A percentile compares a stretch with the other conserved stretches of the same genome.
Conservation (phyloP, 1,140 invertebrate species). For the Cotesia vestalis region DNA sequence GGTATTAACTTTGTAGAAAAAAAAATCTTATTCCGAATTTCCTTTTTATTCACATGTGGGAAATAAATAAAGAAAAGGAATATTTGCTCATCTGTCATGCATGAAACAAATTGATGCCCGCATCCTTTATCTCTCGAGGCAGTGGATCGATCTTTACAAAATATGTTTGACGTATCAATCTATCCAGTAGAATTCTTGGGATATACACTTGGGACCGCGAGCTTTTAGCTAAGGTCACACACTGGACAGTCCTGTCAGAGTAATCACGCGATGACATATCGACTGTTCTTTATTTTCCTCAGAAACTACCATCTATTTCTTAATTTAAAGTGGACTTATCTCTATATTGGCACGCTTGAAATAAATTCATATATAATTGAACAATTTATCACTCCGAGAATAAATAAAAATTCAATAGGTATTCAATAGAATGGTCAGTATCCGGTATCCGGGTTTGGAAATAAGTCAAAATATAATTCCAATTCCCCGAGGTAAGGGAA, state of each 20-base stretch:
- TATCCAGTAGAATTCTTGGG: conserved; percentile 20
- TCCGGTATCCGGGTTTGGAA: conserved; percentile 36
- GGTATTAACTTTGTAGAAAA: too few species aligned
- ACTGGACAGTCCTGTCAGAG: conserved; percentile 45
- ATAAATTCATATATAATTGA: conserved; percentile 32
- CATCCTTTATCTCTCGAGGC: conserved; percentile 20
- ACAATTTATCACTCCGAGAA: conserved; percentile 41
- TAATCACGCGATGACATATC: conserved; percentile 47
- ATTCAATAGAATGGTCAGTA: conserved; percentile 39
- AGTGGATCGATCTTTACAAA: conserved; percentile 25
- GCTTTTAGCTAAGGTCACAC: conserved; percentile 45
- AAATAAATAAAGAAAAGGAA: not conserved
- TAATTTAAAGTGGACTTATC: too few species aligned
- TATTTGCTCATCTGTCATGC: conserved; percentile 22
- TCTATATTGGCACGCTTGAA: too few species aligned
- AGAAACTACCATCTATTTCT: conserved; percentile 11
- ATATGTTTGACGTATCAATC: conserved; percentile 39
- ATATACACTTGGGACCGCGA: conserved; percentile 46
- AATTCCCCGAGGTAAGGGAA: conserved; percentile 45
- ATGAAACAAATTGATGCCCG: conserved; percentile 29
- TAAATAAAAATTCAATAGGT: conserved; percentile 18
- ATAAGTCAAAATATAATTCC: conserved; percentile 49
- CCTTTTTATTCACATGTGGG: too few species aligned
- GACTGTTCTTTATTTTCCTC: conserved; percentile 47
- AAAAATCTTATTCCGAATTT: too few species aligned